Evolutionary conservation across 2,113 vertebrate species (phyloP).

Genomic region (Sigmodon hispidus): DNA sequence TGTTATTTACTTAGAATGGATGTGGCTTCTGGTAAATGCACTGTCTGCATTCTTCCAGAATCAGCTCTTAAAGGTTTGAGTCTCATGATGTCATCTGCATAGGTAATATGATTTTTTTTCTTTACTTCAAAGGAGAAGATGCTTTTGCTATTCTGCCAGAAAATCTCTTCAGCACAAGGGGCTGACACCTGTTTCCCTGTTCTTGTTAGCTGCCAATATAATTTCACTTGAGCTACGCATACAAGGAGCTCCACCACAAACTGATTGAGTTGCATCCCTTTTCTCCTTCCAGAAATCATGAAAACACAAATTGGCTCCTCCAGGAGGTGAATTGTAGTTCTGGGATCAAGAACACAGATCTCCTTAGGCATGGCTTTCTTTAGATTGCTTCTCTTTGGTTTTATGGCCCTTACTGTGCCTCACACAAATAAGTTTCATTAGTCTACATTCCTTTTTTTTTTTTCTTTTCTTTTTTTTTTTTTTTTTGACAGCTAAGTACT

Average conservation of each 20-base stretch:
- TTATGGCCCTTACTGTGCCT: background rate
- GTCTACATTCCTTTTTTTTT: conserved; percentile 15
- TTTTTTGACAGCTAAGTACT: conserved; percentile 44
- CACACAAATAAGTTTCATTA: background rate
- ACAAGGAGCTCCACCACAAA: background rate
- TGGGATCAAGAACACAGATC: too few species aligned
- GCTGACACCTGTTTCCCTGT: background rate
- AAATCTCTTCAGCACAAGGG: background rate
- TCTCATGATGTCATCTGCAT: background rate
- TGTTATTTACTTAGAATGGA: background rate
- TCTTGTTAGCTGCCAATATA: background rate
- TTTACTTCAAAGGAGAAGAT: background rate
- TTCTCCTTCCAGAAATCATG: background rate
- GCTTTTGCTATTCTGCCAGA: background rate
- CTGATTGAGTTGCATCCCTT: background rate
- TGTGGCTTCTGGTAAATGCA: background rate
- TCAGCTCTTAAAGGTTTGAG: background rate
- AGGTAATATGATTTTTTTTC: background rate
- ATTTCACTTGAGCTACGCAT: background rate
- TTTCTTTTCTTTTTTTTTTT: conserved; percentile 39
- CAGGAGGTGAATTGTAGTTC: background rate
- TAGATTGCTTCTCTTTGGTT: background rate
- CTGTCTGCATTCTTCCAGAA: background rate
- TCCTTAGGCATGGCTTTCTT: background rate
- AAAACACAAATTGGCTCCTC: background rate